These are phyloP conservation scores for Zaprionus ghesquierei DNA, from an alignment of 1,140 invertebrate genomes.

Conservation along the genomic window DNA sequence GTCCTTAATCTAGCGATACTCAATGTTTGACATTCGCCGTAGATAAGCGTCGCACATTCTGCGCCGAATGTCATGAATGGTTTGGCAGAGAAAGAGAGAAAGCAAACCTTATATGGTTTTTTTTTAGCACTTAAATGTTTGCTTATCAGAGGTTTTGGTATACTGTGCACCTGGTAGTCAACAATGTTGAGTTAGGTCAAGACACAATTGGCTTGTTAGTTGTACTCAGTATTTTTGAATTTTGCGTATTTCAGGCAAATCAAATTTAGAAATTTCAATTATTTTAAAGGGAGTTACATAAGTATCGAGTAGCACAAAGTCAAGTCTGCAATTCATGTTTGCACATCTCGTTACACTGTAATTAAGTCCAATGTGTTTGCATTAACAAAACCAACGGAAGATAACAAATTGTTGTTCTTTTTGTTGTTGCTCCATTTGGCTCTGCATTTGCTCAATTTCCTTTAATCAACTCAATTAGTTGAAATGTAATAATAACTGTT, in stretches of 20 bases:
- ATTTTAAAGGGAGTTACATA: too few relatives aligned
- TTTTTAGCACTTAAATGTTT: neutral
- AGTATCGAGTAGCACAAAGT: too few relatives aligned
- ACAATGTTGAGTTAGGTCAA: neutral
- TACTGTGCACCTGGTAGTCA: neutral
- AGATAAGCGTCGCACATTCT: neutral
- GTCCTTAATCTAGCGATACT: neutral
- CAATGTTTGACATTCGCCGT: neutral
- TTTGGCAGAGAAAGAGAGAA: neutral
- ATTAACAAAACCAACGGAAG: neutral
- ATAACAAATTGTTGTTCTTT: constrained; percentile 6
- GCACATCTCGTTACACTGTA: neutral
- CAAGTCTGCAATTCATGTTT: neutral
- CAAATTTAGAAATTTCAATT: neutral
- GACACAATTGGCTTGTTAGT: neutral
- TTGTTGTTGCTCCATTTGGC: constrained; percentile 57
- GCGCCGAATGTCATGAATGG: neutral
- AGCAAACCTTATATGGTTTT: neutral
- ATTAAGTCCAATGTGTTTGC: neutral
- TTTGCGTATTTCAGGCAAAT: neutral
- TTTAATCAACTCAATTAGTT: constrained; percentile 78
- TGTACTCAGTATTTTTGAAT: neutral
- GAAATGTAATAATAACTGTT: constrained; percentile 70
- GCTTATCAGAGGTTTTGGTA: neutral
- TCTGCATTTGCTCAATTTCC: constrained; percentile 51